Base-by-base conservation (phyloP, 1,140 invertebrate species). In the Heliconius congener region DNA sequence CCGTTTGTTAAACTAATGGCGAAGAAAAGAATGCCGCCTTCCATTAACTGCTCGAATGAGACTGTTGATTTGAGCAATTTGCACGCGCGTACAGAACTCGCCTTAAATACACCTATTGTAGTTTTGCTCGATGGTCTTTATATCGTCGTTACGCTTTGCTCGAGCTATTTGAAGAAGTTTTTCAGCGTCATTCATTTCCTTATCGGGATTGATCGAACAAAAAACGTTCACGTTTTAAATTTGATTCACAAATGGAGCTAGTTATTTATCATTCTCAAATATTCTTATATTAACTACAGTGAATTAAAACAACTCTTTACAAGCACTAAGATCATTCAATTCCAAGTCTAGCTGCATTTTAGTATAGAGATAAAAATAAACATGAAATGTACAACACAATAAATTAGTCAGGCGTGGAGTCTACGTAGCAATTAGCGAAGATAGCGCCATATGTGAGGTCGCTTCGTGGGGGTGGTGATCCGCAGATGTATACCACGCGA, bases 1-100 rank as follows among this genome's bases (percentile, higher is more conserved):
- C 81, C 83, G 86, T 93, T 90, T 92, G 88, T 92, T 90, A 90
- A 84, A 90, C 88, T 91, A 91, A 92, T 91, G 88, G 84, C 86
- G 80, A 82, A 86, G 88, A 90, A 90, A 93, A 94, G 90, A 91
- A 90, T 86, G 83, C 84, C 81, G 82, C 84, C 86, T 82, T 86
- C 84, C 85, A 92, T 89, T 90, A 91, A 87, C 84, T 86, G 84
- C 78, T 73, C 76, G 87, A 86, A 86, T 84, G 87, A 84, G 85
- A 85, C 80, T 90, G 81, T 91, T 90, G 88, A 88, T 86, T 88
- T 79, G 84, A 83, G 79, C 88, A 87, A 92, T 93, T 92, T 91
- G 89, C 88, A 88, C 88, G 87, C 84, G 87, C 85, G 77, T 87
- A 87, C 84, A 87, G 73, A 87, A 87, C 84, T 87, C 84, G 85